These are phyloP conservation scores for Coccyzus lansbergi DNA, from an alignment of 2,797 vertebrate species.

Conservation along the genomic window DNA sequence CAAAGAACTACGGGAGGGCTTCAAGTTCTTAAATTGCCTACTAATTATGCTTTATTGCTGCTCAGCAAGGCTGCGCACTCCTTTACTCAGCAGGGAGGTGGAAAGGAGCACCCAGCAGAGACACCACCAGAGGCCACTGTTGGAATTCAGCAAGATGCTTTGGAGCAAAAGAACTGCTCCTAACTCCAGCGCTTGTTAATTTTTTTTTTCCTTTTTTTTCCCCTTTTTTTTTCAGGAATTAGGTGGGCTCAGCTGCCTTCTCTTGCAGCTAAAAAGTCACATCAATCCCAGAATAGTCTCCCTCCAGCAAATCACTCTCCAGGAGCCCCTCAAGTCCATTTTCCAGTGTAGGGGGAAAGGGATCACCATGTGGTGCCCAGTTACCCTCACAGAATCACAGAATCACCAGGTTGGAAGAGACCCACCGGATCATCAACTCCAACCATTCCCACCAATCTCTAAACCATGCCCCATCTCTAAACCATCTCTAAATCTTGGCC, in stretches of 20 bases:
- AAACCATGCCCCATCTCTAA: no score
- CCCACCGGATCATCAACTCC: no score
- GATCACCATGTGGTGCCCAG: fast-evolving
- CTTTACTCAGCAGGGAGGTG: fast-evolving
- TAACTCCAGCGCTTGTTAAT: fast-evolving
- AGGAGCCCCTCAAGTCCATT: not conserved
- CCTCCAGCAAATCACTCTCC: not conserved
- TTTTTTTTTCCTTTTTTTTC: no score
- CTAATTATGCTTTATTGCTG: not conserved
- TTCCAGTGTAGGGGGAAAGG: fast-evolving
- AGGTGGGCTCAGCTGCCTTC: not conserved
- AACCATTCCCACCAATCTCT: no score
- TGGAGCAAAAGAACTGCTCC: fast-evolving
- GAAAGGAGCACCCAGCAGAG: fast-evolving
- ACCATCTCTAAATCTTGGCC: no score
- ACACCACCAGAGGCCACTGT: constrained; percentile 50
- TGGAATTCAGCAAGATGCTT: not conserved
- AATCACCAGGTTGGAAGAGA: no score
- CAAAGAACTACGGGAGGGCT: not conserved
- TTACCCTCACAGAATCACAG: not conserved
- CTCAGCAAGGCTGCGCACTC: fast-evolving
- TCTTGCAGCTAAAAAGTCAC: not conserved
- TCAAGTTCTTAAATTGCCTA: not conserved
- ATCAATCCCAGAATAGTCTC: not conserved
- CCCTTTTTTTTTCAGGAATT: no score